These are phyloP conservation scores for Athene noctua DNA, from an alignment of 2,113 vertebrate genomes.

Conservation along the genomic window DNA sequence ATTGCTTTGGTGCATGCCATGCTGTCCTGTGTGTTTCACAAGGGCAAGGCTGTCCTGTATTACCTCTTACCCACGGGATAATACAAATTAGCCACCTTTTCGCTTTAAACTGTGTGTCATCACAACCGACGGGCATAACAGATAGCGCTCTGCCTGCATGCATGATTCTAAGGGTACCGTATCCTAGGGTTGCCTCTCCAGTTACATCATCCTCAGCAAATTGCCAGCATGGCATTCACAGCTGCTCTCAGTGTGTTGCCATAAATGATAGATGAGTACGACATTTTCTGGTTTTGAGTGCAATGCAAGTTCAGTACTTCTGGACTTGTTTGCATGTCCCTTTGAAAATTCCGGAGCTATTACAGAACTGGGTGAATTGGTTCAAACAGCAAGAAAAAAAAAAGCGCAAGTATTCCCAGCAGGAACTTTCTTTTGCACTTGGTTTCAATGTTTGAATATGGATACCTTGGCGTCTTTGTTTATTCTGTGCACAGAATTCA, in stretches of 20 bases:
- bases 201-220: conserved; percentile 12
- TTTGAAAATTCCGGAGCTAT: not conserved
- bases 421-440: not conserved
- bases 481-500: not conserved
- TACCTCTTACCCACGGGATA: not conserved
- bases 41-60: not conserved
- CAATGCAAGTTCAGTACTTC: not conserved
- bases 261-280: conserved; percentile 43
- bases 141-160: not conserved
- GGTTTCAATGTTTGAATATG: not conserved
- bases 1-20: not conserved
- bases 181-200: not conserved
- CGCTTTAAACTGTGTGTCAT: not conserved
- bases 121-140: not conserved
- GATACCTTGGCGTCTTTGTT: not conserved
- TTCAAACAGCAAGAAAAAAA: not conserved
- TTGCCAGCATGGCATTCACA: conserved; percentile 11
- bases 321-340: not conserved
- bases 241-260: conserved; percentile 48
- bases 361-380: not conserved
- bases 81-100: not conserved
- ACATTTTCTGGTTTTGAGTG: conserved; percentile 3
- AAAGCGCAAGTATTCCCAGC: not conserved
- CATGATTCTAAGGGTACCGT: not conserved
- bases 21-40: not conserved